Evolutionary conservation across 2,888 invertebrate species (phyloP), one percentile per base, ranked within the genome.

Genomic region (Aelia acuminata): DNA sequence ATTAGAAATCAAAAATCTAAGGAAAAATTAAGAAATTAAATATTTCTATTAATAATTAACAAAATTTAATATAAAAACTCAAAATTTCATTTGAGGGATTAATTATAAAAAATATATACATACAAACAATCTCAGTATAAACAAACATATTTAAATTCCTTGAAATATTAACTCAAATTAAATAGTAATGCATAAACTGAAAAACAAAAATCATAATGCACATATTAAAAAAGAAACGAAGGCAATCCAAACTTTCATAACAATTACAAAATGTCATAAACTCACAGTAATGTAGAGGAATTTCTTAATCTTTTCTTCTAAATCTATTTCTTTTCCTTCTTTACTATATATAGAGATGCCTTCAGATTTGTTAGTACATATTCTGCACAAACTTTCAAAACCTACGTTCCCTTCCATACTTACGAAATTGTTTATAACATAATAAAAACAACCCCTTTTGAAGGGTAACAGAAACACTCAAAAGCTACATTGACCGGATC

Each of bases 281-380:
- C 93, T 93, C 92, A 95, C 95, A 94, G 94, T 94, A 91, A 96
- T 94, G 91, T 94, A 93, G 90, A 95, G 93, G 93, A 95, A 95
- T 93, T 94, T 94, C 91, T 94, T 94, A 91, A 96, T 94, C 93
- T 95, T 95, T 90, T 94, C 94, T 91, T 94, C 94, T 89, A 95
- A 93, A 91, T 94, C 94, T 92, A 94, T 93, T 91, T 94, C 94
- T 92, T 94, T 94, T 89, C 95, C 95, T 93, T 95, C 95, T 91
- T 94, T 94, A 91, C 95, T 94, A 91, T 95, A 95, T 92, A 95
- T 93, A 93, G 94, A 94, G 91, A 95, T 93, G 88, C 94, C 94
- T 88, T 91, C 91, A 90, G 94, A 93, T 91, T 94, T 94, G 90
- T 93, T 93, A 90, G 94, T 94, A 92, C 95, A 96, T 90, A 96